These are phyloP conservation scores for Macquaria ambigua DNA, from an alignment of 2,113 vertebrate species.

Conservation along the genomic window DNA sequence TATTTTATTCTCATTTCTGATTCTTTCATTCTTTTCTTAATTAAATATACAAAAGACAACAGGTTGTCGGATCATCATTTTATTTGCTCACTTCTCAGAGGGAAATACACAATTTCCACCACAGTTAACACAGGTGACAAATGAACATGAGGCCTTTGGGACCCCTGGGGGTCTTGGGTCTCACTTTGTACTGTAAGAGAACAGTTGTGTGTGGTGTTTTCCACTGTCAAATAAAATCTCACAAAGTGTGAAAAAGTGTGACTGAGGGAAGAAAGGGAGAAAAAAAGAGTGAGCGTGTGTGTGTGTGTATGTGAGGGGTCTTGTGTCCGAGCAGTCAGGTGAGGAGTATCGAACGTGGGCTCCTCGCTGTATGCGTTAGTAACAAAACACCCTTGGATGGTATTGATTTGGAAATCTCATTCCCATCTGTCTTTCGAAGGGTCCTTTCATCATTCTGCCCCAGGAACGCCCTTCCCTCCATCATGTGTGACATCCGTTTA, in stretches of 20 bases:
- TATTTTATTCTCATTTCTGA: too few species aligned
- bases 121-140: not conserved
- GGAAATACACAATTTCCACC: too few species aligned
- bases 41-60: too few species aligned
- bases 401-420: conserved; percentile 69
- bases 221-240: conserved; percentile 12
- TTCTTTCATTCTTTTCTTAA: too few species aligned
- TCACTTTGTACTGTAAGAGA: not conserved
- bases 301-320: conserved; percentile 19
- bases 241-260: not conserved
- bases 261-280: not conserved
- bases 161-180: not conserved
- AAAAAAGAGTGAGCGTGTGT: not conserved
- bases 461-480: conserved; percentile 1
- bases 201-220: not conserved
- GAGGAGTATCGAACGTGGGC: conserved; percentile 50
- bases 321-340: conserved; percentile 37
- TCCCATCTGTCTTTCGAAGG: conserved; percentile 66
- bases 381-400: conserved; percentile 63
- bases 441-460: conserved; percentile 64
- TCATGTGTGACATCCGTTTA: conserved; percentile 9
- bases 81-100: too few species aligned
- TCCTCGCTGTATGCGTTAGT: conserved; percentile 55
- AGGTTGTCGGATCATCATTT: too few species aligned
- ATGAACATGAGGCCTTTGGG: not conserved